Evolutionary conservation across 2,888 invertebrate species (phyloP), one percentile per base, ranked within the genome.

Genomic region (Galerucella calmariensis): DNA sequence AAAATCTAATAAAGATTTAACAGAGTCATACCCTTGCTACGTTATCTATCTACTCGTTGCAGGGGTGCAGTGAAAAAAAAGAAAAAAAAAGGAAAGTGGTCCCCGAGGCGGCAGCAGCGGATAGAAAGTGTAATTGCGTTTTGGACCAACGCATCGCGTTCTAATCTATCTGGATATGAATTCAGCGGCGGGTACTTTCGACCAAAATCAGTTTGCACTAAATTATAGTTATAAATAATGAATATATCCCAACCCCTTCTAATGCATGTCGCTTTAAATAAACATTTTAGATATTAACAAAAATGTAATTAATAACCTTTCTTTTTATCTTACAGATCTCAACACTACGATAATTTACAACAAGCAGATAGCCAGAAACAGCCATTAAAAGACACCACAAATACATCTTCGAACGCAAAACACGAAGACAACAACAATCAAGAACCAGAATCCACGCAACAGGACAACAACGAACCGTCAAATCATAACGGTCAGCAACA

Each of bases 341-440:
- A 91, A 84, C 90, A 91, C 82, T 87, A 90, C 88, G 91, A 91
- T 83, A 91, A 87, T 82, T 86, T 90, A 74, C 90, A 91, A 80
- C 90, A 91, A 84, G 90, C 83, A 56, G 84, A 86, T 72, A 82
- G 81, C 56, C 89, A 88, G 63, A 88, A 87, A 73, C 87, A 85
- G 75, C 87, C 88, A 4, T 79, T 88, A 69, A 88, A 88, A 82
- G 88, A 88, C 80, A 83, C 87, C n/a, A 88, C 87, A 11, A 88
- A 88, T 75, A 77, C 83, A 14, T 78, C 81, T 16, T 66, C 82
- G 10, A 75, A 75, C 41, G 14, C 65, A 10, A 86, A 86, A 79
- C 27, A 27, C 77, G 81, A 84, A 77, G 85, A 87, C 75, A 83
- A 81, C 68, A 82, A 81, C 72, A 81, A 82, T 72, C 85, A 86